Evolutionary conservation across 2,113 vertebrate species (phyloP).

Genomic region (Sminthopsis crassicaudata): DNA sequence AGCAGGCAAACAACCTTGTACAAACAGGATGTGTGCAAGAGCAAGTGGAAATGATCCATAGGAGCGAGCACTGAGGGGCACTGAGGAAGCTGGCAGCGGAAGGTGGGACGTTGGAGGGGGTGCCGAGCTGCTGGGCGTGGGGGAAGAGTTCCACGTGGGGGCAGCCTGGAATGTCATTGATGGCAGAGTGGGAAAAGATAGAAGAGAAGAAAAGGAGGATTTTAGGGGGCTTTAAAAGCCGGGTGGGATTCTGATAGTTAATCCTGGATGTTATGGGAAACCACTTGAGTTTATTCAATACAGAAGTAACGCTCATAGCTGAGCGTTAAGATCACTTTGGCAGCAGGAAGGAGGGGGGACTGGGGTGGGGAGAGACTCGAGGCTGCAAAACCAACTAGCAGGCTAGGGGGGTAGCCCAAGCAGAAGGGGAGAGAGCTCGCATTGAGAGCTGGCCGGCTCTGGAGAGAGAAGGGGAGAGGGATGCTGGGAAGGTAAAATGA

Average conservation of each 20-base stretch:
- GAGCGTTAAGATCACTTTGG: background rate
- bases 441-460: background rate
- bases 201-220: background rate
- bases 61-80: background rate
- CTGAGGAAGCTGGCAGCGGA: background rate
- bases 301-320: background rate
- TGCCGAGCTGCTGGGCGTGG: background rate
- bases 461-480: background rate
- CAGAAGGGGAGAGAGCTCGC: background rate
- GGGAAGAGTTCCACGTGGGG: background rate
- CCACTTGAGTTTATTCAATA: background rate
- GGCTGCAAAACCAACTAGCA: background rate
- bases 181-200: background rate
- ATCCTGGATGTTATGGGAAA: background rate
- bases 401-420: background rate
- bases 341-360: background rate
- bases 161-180: background rate
- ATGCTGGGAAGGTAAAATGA: background rate
- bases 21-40: background rate
- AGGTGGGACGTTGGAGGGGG: background rate
- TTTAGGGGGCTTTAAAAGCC: background rate
- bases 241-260: background rate
- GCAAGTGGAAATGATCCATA: background rate
- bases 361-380: background rate
- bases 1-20: no score